Percentiles rank a stretch among this genome's conserved stretches.
These are phyloP conservation scores for Pterostichus niger DNA, from an alignment of 2,888 invertebrate species.

Conservation along the genomic window DNA sequence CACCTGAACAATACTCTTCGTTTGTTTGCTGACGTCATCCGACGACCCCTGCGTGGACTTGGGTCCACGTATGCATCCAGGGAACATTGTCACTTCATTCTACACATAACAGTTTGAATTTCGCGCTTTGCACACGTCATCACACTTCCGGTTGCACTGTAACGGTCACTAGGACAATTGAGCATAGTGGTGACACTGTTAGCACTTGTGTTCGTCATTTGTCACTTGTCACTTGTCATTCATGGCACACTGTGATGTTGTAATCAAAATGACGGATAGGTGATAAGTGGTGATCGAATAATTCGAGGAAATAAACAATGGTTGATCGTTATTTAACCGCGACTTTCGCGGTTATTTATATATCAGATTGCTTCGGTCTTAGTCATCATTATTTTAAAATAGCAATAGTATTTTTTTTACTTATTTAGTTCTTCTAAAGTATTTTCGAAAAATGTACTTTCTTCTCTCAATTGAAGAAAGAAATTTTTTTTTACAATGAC, in stretches of 20 bases:
- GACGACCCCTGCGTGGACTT: constrained; percentile 87
- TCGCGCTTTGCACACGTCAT: not conserved
- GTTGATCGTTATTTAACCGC: constrained; percentile 27
- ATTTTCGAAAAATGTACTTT: too few species aligned
- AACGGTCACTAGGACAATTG: constrained; percentile 42
- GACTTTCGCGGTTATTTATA: not conserved
- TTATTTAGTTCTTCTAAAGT: too few species aligned
- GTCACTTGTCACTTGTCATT: not conserved
- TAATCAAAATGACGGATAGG: constrained; percentile 28
- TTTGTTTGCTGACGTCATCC: constrained; percentile 87
- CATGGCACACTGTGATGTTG: constrained; percentile 20
- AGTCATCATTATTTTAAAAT: too few species aligned
- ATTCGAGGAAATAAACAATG: constrained; percentile 49
- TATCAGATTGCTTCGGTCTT: not conserved
- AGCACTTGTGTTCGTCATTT: constrained; percentile 21
- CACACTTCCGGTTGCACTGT: constrained; percentile 3
- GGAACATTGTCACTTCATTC: constrained; percentile 78
- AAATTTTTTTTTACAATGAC: too few species aligned
- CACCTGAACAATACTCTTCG: constrained; percentile 86
- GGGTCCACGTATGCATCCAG: constrained; percentile 85
- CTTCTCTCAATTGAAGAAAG: too few species aligned
- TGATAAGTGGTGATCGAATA: constrained; percentile 41
- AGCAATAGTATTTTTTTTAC: too few species aligned
- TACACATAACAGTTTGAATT: constrained; percentile 6
- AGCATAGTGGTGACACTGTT: constrained; percentile 25